Percentiles rank a stretch among this genome's conserved stretches.
phyloP scores from a whole-genome alignment of 2,888 invertebrate genomes.

The Microctonus hyperodae region DNA sequence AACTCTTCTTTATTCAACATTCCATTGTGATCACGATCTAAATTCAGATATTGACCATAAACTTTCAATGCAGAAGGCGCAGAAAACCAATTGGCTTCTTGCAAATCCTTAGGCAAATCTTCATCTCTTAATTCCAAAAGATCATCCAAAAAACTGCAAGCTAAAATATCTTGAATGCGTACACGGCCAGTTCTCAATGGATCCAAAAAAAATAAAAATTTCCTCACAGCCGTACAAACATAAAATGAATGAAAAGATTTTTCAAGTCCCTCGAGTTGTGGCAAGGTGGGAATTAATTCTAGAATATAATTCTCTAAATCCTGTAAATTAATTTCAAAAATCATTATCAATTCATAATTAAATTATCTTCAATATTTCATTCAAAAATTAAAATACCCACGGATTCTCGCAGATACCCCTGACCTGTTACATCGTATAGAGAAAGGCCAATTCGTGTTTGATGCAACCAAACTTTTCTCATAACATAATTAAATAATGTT shows the following conservation, averaged over 20 bases:
- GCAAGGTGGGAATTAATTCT: conserved; percentile 90
- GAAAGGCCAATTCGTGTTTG: conserved; percentile 94
- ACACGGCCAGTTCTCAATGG: conserved; percentile 87
- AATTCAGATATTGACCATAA: conserved; percentile 91
- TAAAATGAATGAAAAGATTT: conserved; percentile 96
- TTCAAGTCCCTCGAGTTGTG: conserved; percentile 88
- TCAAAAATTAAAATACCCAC: conserved; percentile 63
- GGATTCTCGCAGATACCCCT: conserved; percentile 86
- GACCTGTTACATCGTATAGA: conserved; percentile 91
- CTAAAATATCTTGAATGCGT: conserved; percentile 88
- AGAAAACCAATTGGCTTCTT: conserved; percentile 92
- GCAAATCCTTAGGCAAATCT: conserved; percentile 81
- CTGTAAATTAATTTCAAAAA: conserved; percentile 64
- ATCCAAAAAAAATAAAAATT: conserved; percentile 96
- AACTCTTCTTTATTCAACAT: conserved; percentile 93
- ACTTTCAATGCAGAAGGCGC: conserved; percentile 87
- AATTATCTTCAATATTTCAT: background rate
- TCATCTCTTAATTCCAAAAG: conserved; percentile 87
- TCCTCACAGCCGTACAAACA: conserved; percentile 93
- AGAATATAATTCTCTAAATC: conserved; percentile 95
- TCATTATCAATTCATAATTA: background rate
- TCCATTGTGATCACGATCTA: conserved; percentile 94
- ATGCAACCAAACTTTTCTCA: conserved; percentile 94
- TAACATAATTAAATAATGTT: conserved; percentile 92
- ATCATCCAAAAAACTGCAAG: conserved; percentile 91